Evolutionary conservation across 2,113 vertebrate species (phyloP).

Genomic region (Lasiurus borealis): DNA sequence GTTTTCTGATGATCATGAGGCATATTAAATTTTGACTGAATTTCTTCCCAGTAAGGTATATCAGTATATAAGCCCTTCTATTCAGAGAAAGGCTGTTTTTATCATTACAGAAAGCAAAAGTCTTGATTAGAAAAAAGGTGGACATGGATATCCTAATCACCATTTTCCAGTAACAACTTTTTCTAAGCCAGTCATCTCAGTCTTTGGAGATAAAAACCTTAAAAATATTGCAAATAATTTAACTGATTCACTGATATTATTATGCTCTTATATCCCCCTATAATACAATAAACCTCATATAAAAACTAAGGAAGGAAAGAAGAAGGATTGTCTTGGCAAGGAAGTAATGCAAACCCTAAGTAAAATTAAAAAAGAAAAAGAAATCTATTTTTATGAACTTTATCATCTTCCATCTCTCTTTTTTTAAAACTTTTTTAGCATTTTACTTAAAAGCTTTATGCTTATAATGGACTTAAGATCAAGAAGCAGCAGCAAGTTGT

Average conservation of each 20-base stretch:
- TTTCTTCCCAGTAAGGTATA: background rate
- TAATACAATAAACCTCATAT: background rate
- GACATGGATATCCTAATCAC: background rate
- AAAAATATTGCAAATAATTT: background rate
- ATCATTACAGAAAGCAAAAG: background rate
- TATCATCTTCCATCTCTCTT: background rate
- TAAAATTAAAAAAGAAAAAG: background rate
- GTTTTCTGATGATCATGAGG: slow-evolving; percentile 23
- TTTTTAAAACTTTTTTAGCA: background rate
- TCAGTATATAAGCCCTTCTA: background rate
- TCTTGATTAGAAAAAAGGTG: background rate
- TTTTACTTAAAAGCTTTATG: background rate
- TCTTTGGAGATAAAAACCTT: background rate
- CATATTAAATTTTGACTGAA: slow-evolving; percentile 17
- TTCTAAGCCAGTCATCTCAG: background rate
- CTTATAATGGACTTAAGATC: background rate
- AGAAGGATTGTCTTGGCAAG: background rate
- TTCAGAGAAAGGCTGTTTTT: background rate
- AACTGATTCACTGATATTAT: background rate
- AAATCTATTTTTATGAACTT: background rate
- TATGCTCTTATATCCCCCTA: background rate
- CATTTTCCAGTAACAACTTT: background rate
- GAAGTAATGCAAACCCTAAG: background rate
- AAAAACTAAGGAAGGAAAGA: background rate
- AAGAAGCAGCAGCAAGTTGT: background rate